phyloP scores from a whole-genome alignment of 2,888 invertebrate genomes.

The Lasioglossum villosulum region DNA sequence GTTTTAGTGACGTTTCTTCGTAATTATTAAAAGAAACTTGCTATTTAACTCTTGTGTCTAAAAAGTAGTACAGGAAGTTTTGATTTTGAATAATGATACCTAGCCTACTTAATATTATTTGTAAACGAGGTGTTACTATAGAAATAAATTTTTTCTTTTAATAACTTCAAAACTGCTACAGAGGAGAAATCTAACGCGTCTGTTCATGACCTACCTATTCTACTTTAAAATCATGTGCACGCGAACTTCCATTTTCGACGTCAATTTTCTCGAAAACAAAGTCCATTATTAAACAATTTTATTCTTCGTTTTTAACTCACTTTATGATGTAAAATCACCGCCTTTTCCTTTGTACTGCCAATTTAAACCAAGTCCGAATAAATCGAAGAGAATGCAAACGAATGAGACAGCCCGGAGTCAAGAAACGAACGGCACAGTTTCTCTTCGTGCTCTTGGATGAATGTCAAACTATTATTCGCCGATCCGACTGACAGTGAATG shows the following conservation, averaged over 20 bases:
- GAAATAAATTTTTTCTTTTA: too few relatives aligned
- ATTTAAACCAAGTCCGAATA: background rate
- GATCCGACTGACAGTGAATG: background rate
- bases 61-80: too few relatives aligned
- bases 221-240: background rate
- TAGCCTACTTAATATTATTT: too few relatives aligned
- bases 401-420: background rate
- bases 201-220: too few relatives aligned
- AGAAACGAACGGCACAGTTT: background rate
- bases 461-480: conserved; percentile 9
- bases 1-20: too few relatives aligned
- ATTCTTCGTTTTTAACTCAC: background rate
- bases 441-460: background rate
- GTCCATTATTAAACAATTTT: background rate
- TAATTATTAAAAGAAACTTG: too few relatives aligned
- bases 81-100: too few relatives aligned
- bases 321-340: background rate
- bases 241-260: background rate
- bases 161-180: too few relatives aligned
- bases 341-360: background rate
- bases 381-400: background rate
- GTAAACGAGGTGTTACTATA: too few relatives aligned
- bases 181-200: too few relatives aligned
- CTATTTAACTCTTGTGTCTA: too few relatives aligned
- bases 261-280: background rate